Conservation (phyloP, 2,888 invertebrate species). For the Aporophyla nigra region DNA sequence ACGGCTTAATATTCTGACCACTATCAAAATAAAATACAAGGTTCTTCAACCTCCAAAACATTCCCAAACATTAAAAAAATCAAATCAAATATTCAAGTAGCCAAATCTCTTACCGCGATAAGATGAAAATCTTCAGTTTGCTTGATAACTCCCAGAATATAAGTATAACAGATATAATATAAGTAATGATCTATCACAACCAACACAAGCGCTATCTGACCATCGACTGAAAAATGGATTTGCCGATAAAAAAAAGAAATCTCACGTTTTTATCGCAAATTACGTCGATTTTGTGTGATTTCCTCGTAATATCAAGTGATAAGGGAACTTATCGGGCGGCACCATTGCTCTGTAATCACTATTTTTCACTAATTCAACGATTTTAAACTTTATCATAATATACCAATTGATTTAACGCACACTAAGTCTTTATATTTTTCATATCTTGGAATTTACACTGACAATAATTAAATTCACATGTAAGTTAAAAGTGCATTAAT, state of each 20-base stretch:
- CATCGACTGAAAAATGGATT: slow-evolving; percentile 89
- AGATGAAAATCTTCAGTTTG: slow-evolving; percentile 64
- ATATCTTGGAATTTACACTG: slow-evolving; percentile 23
- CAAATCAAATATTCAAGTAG: slow-evolving; percentile 39
- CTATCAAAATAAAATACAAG: not conserved
- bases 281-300: slow-evolving; percentile 84
- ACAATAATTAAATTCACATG: slow-evolving; percentile 12
- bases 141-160: slow-evolving; percentile 58
- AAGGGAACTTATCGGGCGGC: slow-evolving; percentile 77
- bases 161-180: slow-evolving; percentile 50
- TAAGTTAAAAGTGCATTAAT: not conserved
- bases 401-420: slow-evolving; percentile 56
- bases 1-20: not conserved
- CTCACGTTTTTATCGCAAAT: slow-evolving; percentile 87
- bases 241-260: slow-evolving; percentile 85
- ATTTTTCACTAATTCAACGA: slow-evolving; percentile 69
- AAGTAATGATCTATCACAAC: slow-evolving; percentile 79
- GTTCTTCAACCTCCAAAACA: slow-evolving; percentile 4
- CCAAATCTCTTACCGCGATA: slow-evolving; percentile 66
- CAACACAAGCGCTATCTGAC: slow-evolving; percentile 83
- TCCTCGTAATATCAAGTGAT: slow-evolving; percentile 81
- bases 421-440: slow-evolving; percentile 25
- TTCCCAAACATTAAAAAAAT: slow-evolving; percentile 4
- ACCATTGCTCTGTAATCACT: slow-evolving; percentile 71
- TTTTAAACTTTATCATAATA: slow-evolving; percentile 67